Conservation (phyloP, 2,888 invertebrate genomes). For the Argynnis bischoffii region DNA sequence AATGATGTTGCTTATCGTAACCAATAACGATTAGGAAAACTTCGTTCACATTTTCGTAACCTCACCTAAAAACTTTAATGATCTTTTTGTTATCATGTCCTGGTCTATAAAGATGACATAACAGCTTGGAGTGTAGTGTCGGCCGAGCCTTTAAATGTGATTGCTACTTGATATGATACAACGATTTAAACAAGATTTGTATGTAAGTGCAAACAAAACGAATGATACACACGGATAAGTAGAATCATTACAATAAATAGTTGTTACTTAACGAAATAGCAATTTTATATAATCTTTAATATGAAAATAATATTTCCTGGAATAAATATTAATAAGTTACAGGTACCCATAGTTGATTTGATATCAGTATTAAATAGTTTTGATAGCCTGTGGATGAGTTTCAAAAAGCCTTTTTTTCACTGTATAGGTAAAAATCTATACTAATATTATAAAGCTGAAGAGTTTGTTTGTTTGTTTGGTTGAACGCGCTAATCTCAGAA, state of each 20-base stretch:
- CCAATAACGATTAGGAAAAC: too few relatives aligned
- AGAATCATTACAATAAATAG: not conserved
- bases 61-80: not conserved
- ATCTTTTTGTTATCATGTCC: constrained; percentile 6
- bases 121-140: constrained; percentile 27
- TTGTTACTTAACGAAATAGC: not conserved
- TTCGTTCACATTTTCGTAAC: not conserved
- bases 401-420: too few relatives aligned
- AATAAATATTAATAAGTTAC: not conserved
- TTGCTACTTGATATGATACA: constrained; percentile 30
- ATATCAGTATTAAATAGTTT: too few relatives aligned
- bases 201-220: constrained; percentile 31
- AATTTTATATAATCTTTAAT: not conserved
- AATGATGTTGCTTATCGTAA: too few relatives aligned
- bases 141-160: constrained; percentile 30
- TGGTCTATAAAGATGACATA: constrained; percentile 30
- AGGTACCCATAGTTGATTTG: too few relatives aligned
- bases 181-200: constrained; percentile 33
- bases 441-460: too few relatives aligned
- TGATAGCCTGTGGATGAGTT: too few relatives aligned
- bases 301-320: not conserved
- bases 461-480: too few relatives aligned
- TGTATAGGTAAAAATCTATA: too few relatives aligned
- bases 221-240: constrained; percentile 22
- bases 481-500: too few relatives aligned